Conservation (phyloP, 2,113 vertebrate genomes). For the Psittacus erithacus region DNA sequence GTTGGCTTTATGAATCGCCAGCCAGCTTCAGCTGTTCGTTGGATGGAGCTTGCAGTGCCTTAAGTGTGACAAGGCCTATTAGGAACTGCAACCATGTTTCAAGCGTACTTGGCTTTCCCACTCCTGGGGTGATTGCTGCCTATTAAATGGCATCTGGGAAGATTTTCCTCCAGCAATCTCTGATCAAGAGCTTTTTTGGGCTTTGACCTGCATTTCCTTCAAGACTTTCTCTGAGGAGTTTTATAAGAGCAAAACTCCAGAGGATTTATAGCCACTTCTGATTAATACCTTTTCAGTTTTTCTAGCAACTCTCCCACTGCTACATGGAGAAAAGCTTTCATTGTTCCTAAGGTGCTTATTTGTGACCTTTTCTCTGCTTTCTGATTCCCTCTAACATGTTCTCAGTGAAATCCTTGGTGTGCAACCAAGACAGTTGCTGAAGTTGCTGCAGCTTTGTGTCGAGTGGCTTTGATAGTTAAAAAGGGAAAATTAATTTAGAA, state of each 20-base stretch:
- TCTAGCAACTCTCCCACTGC: constrained; percentile 82
- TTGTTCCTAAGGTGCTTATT: constrained; percentile 85
- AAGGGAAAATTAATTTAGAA: constrained; percentile 60
- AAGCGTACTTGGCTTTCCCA: constrained; percentile 85
- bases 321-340: constrained; percentile 83
- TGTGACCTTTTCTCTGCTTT: constrained; percentile 84
- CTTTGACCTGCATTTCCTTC: constrained; percentile 89
- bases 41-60: constrained; percentile 85
- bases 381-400: constrained; percentile 79
- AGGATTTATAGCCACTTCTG: constrained; percentile 90
- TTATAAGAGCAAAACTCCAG: constrained; percentile 87
- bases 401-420: constrained; percentile 79
- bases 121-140: constrained; percentile 89
- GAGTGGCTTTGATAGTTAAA: constrained; percentile 67
- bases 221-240: constrained; percentile 88
- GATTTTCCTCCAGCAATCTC: constrained; percentile 87
- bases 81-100: constrained; percentile 88
- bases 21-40: constrained; percentile 86
- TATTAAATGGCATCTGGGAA: constrained; percentile 87
- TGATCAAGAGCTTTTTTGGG: constrained; percentile 90
- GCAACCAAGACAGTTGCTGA: constrained; percentile 78
- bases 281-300: constrained; percentile 87
- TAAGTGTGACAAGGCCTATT: constrained; percentile 91
- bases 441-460: constrained; percentile 72
- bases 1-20: constrained; percentile 90